Evolutionary conservation across 2,888 invertebrate genomes (phyloP), one percentile per base, ranked within the genome.

Genomic region (Pristionchus fissidentatus): DNA sequence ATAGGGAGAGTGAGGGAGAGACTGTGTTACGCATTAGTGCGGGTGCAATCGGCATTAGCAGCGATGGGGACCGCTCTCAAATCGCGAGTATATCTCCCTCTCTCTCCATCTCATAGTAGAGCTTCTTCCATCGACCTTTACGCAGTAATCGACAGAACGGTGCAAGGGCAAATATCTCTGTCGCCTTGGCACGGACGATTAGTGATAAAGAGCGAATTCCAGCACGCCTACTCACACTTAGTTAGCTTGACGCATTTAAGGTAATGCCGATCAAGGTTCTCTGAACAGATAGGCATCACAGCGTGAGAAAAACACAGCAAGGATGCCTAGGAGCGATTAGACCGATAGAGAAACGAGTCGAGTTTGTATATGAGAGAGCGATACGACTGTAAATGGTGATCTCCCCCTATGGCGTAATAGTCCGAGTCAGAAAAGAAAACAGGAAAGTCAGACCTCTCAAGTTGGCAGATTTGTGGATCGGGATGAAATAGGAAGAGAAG

Each of bases 381-480:
- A 7, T 29, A 38, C 66, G 26, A 66, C 41, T 66, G 66, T 66
- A 66, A 66, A 66, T 66, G 66, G 66, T 66, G 66, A 66, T 66
- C 66, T 22, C n/a, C n/a, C n/a, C 38, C 66, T 66, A 66, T 66
- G 66, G 66, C 66, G 38, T 66, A 66, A 66, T 66, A 66, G 66
- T 38, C 66, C 38, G 19, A 66, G 66, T 66, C 38, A 66, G 66
- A 66, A 38, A 66, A n/a, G 38, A 29, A n/a, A 66, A 66, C 66
- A 66, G 66, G 66, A 66, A 66, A 66, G 66, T 26, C 38, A 66
- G 66, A 66, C 66, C 38, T 66, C n/a, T n/a, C 66, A 8, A 66
- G 10, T 66, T 38, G 19, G n/a, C n/a, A n/a, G 19, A 32, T 60
- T 66, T 19, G 38, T 22, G 66, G 22, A 35, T 38, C 22, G 66